These are phyloP conservation scores for Cichladusa arquata DNA, from an alignment of 2,113 vertebrate species.

Conservation along the genomic window DNA sequence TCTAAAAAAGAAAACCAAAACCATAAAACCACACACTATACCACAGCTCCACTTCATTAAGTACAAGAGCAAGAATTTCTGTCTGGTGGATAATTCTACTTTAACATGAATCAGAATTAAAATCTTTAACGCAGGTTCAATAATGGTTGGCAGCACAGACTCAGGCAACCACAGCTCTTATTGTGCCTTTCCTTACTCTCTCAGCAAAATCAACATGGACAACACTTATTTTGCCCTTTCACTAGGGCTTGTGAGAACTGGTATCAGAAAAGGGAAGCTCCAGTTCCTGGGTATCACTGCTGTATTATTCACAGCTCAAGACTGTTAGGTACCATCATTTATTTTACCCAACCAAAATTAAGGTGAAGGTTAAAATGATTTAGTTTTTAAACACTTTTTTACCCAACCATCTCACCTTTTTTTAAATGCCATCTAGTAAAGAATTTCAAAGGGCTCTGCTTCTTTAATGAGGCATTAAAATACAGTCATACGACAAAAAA, in stretches of 20 bases:
- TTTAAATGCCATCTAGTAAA: slow-evolving; percentile 59
- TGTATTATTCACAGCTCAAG: not conserved
- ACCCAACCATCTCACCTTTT: slow-evolving; percentile 12
- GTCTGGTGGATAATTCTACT: not conserved
- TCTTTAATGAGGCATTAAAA: slow-evolving; percentile 75
- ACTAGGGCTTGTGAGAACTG: not conserved
- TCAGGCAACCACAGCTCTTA: not conserved
- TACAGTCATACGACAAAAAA: slow-evolving; percentile 79
- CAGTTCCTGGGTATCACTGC: not conserved
- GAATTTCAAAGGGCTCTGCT: slow-evolving; percentile 65
- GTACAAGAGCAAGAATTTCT: not conserved
- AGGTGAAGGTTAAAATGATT: not conserved
- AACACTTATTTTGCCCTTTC: not conserved
- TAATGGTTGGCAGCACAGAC: not conserved
- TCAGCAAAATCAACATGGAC: not conserved
- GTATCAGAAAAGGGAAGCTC: not conserved
- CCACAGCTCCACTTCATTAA: not conserved
- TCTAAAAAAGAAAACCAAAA: not conserved
- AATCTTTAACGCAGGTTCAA: not conserved
- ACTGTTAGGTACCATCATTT: not conserved
- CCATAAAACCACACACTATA: not conserved
- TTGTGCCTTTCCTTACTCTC: not conserved
- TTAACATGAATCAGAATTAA: not conserved
- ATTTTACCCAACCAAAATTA: not conserved
- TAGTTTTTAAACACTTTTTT: slow-evolving; percentile 51